These are phyloP conservation scores for Erannis defoliaria DNA, from an alignment of 2,888 invertebrate species.

Conservation along the genomic window DNA sequence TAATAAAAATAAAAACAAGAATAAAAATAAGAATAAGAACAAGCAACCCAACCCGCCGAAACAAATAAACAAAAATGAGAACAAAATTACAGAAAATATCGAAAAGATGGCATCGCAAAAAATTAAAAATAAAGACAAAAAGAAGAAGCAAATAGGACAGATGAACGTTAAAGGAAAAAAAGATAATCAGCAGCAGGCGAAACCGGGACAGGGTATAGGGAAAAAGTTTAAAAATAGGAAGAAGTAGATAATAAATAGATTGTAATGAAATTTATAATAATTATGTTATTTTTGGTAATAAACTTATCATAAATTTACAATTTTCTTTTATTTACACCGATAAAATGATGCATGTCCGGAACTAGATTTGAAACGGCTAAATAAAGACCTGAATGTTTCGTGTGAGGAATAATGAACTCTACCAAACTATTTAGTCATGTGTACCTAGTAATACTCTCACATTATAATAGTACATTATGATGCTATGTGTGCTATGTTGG, in stretches of 20 bases:
- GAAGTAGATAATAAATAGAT: conserved; percentile 37
- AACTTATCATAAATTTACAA: conserved; percentile 38
- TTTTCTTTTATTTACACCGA: too few relatives aligned
- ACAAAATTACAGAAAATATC: conserved; percentile 61
- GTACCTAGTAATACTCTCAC: too few relatives aligned
- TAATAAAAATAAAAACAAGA: conserved; percentile 58
- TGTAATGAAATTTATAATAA: conserved; percentile 28
- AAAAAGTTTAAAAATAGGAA: conserved; percentile 59
- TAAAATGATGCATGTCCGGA: neutral
- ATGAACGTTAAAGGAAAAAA: conserved; percentile 55
- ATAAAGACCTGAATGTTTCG: too few relatives aligned
- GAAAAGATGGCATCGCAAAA: conserved; percentile 67
- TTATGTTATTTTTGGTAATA: conserved; percentile 47
- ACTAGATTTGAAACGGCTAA: neutral
- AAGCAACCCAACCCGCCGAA: conserved; percentile 20
- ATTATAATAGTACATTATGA: too few relatives aligned
- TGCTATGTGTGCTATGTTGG: too few relatives aligned
- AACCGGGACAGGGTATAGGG: conserved; percentile 50
- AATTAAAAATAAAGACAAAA: conserved; percentile 70
- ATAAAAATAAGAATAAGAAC: conserved; percentile 53
- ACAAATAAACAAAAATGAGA: conserved; percentile 49
- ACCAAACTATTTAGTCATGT: too few relatives aligned
- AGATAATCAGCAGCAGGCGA: conserved; percentile 19
- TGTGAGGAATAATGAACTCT: too few relatives aligned
- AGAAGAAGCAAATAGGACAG: conserved; percentile 73